Evolutionary conservation across 2,797 vertebrate genomes (phyloP).

Genomic region (Poecilia velifera): DNA sequence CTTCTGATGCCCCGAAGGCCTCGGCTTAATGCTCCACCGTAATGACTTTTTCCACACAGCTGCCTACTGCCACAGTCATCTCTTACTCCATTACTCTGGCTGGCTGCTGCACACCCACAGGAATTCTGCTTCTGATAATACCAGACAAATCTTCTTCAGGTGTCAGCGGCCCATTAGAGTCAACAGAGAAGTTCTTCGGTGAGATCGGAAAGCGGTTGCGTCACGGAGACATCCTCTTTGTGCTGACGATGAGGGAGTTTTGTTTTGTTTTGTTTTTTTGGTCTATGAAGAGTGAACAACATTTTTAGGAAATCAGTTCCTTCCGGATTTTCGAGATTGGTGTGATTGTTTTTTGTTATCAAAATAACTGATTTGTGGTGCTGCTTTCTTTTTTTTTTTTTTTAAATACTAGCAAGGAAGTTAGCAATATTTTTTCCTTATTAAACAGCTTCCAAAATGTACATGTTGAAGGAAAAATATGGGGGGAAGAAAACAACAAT

Average conservation of each 20-base stretch:
- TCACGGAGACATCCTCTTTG: background rate
- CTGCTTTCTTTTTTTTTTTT: no score
- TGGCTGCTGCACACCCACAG: conserved; percentile 32
- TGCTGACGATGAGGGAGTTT: background rate
- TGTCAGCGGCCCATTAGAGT: background rate
- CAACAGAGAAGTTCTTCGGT: background rate
- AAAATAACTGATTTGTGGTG: no score
- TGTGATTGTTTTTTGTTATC: no score
- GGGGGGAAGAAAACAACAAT: background rate
- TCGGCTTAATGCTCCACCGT: conserved; percentile 59
- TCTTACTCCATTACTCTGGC: conserved; percentile 52
- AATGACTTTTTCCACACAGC: conserved; percentile 72
- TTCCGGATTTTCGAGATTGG: no score
- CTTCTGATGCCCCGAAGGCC: conserved; percentile 47
- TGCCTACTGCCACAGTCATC: conserved; percentile 50
- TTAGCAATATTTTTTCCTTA: no score
- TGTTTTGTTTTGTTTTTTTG: background rate
- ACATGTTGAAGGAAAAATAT: no score
- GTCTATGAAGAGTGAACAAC: background rate
- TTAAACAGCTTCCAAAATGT: no score
- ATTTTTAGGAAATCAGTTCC: background rate
- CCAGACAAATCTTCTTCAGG: conserved; percentile 10
- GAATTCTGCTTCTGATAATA: conserved; percentile 56
- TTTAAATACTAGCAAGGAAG: no score
- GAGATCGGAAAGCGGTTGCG: background rate